Evolutionary conservation across 2,888 invertebrate genomes (phyloP), one percentile per base, ranked within the genome.

Genomic region (Brenthis ino): DNA sequence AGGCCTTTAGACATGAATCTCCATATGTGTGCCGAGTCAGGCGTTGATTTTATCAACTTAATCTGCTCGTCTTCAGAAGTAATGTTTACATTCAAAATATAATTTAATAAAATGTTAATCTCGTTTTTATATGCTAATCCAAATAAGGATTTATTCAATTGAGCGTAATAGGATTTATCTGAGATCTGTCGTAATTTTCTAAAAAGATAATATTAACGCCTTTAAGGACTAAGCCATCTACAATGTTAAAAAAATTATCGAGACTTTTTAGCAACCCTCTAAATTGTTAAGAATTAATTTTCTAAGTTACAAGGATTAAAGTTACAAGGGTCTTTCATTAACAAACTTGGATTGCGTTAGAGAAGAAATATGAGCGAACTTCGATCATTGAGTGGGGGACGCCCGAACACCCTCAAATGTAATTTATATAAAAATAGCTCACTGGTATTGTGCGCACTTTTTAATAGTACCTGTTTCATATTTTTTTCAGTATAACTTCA

Each of bases 361-460:
- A 81, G 82, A 84, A 87, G 87, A 87, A 87, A 87, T 87, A 87
- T 86, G 85, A 86, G 82, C 77, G 75, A 87, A 88, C 79, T 87
- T 87, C 83, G 84, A 87, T 86, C 85, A 85, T 85, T 85, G 84
- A 85, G 82, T 79, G 73, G 77, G 78, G 77, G 79, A 80, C 77
- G 81, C 77, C 75, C 77, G 81, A 81, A 80, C 77, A 80, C 79
- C 76, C 80, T 81, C 76, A 76, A 79, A 78, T 76, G 76, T 77
- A 80, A 79, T 81, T 80, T 79, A 77, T 43, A 43, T 76, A 79
- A 81, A 81, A 80, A 80, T 72, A 65, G 74, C 53, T 68, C 56
- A 61, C 70, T 69, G 71, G 66, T 71, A 70, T 72, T 71, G 64
- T 69, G 55, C 65, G 65, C 71, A 61, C 69, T 69, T 70, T 73